phyloP scores from a whole-genome alignment of 2,113 vertebrate genomes.

The Neotragus pygmaeus region DNA sequence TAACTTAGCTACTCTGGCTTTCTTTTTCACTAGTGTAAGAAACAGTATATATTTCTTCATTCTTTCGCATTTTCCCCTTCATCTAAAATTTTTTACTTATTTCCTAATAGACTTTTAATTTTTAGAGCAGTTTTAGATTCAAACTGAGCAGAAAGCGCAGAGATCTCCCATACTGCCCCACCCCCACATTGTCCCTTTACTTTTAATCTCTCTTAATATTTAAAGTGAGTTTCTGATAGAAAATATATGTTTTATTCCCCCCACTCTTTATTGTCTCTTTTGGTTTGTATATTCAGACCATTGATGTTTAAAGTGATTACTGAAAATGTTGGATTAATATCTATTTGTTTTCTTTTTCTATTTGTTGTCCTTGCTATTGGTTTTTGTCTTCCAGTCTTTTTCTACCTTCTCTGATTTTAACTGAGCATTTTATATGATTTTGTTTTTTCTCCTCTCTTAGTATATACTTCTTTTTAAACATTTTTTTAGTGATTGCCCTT shows the following conservation, averaged over 20 bases:
- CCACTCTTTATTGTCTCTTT: neutral
- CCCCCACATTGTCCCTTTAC: neutral
- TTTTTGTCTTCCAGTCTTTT: neutral
- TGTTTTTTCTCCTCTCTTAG: neutral
- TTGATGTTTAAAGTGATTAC: neutral
- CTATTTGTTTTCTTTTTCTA: neutral
- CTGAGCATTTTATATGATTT: neutral
- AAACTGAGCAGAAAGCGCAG: neutral
- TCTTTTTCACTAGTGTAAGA: neutral
- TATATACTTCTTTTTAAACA: neutral
- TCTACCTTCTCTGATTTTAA: neutral
- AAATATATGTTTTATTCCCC: neutral
- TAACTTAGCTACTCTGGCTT: neutral
- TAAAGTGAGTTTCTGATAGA: neutral
- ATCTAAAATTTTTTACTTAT: neutral
- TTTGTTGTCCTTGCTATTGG: neutral
- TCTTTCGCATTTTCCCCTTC: neutral
- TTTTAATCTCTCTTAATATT: neutral
- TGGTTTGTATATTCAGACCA: neutral
- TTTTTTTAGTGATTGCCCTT: neutral
- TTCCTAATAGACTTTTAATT: neutral
- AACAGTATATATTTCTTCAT: neutral
- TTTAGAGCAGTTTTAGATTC: neutral
- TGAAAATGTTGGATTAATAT: neutral
- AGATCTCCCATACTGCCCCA: neutral